Conservation (phyloP, 2,113 vertebrate genomes). For the Nematolebias whitei region DNA sequence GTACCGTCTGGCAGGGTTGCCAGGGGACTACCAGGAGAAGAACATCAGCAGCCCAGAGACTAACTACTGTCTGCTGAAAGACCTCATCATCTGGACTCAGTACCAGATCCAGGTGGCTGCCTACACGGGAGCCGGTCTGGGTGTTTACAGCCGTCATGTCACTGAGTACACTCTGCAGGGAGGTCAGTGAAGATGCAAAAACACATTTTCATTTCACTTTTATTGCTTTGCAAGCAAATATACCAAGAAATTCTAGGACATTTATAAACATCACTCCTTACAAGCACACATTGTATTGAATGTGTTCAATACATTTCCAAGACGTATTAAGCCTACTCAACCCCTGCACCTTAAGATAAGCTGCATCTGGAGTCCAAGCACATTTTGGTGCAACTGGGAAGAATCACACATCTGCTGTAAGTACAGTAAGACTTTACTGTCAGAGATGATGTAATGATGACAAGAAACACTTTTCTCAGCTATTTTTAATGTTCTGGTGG, state of each 20-base stretch:
- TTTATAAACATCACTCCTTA: constrained; percentile 10
- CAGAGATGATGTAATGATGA: background rate
- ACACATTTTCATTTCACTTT: background rate
- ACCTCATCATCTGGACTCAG: constrained; percentile 98
- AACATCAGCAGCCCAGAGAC: constrained; percentile 95
- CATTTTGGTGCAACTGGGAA: background rate
- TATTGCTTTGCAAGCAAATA: background rate
- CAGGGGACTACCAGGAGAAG: constrained; percentile 91
- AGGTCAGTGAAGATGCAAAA: constrained; percentile 80
- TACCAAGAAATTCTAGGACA: background rate
- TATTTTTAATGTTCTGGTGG: constrained; percentile 4
- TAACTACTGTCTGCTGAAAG: constrained; percentile 93
- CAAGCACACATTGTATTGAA: background rate
- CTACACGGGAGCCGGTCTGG: constrained; percentile 91
- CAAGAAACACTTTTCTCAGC: background rate
- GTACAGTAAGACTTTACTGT: background rate
- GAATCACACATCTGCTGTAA: background rate
- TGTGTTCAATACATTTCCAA: background rate
- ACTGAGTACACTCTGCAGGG: constrained; percentile 94
- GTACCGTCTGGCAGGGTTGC: constrained; percentile 93
- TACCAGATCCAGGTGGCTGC: constrained; percentile 98
- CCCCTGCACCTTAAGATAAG: background rate
- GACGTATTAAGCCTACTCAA: background rate
- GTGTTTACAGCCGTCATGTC: constrained; percentile 89
- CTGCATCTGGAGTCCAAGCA: background rate